Percentiles rank a stretch among this genome's conserved stretches.
phyloP scores from a whole-genome alignment of 2,113 vertebrate genomes.

The Peromyscus polionotus region DNA sequence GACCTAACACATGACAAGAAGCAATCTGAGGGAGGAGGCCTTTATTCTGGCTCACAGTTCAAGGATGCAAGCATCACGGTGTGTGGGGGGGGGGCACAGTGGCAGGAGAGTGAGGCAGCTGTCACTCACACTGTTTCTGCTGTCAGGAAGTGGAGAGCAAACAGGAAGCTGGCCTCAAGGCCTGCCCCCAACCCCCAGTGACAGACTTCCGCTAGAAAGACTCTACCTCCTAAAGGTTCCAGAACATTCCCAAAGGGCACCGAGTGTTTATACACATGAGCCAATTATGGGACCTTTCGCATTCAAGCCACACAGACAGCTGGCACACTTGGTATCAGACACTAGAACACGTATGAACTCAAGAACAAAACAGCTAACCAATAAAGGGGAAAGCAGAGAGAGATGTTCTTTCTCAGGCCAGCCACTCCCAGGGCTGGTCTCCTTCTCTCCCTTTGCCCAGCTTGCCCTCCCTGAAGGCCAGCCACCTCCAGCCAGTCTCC shows the following conservation, averaged over 20 bases:
- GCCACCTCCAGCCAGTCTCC: slow-evolving; percentile 64
- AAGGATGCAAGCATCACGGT: neutral
- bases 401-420: neutral
- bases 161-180: neutral
- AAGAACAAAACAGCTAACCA: neutral
- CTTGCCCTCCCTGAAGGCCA: neutral
- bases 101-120: neutral
- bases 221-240: neutral
- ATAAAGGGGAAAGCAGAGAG: neutral
- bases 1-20: neutral
- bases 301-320: neutral
- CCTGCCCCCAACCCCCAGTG: neutral
- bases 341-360: neutral
- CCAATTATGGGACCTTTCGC: neutral
- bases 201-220: neutral
- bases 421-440: neutral
- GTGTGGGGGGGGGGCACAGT: neutral
- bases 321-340: neutral
- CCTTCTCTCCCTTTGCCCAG: neutral
- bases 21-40: too few relatives aligned
- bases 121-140: neutral
- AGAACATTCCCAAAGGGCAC: neutral
- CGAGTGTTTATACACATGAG: neutral
- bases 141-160: neutral
- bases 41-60: neutral